These are phyloP conservation scores for Solenodon paradoxus DNA, from an alignment of 2,113 vertebrate genomes.

Conservation along the genomic window DNA sequence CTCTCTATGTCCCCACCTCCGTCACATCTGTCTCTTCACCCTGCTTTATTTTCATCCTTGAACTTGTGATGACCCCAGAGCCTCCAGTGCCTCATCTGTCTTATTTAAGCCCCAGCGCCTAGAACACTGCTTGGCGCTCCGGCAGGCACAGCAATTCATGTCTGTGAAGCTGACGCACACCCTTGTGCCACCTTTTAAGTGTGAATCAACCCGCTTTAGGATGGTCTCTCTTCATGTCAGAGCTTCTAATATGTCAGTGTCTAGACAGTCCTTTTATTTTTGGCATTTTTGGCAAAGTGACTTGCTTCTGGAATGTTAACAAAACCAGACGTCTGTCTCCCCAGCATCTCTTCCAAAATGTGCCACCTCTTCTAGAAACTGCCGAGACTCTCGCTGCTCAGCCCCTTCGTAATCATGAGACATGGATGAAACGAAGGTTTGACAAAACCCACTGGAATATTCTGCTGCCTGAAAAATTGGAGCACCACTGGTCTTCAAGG, in stretches of 20 bases:
- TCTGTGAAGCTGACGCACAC: background rate
- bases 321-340: constrained; percentile 72
- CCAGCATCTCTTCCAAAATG: constrained; percentile 9
- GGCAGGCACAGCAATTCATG: background rate
- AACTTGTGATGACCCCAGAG: background rate
- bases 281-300: constrained; percentile 72
- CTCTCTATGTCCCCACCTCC: background rate
- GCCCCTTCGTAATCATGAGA: background rate
- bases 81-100: background rate
- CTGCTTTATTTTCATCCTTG: background rate
- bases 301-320: constrained; percentile 69
- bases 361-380: constrained; percentile 46
- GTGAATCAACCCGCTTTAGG: background rate
- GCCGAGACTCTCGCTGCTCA: background rate
- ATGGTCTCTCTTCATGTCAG: constrained; percentile 3
- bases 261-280: constrained; percentile 77
- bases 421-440: background rate
- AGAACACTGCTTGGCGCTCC: background rate
- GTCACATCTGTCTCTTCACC: background rate
- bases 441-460: background rate
- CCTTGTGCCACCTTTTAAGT: background rate
- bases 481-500: background rate
- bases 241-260: constrained; percentile 63
- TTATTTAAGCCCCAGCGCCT: background rate
- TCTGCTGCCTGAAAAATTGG: constrained; percentile 33